Base-by-base conservation (phyloP, 2,113 vertebrate genomes). In the Lucifuga dentata region DNA sequence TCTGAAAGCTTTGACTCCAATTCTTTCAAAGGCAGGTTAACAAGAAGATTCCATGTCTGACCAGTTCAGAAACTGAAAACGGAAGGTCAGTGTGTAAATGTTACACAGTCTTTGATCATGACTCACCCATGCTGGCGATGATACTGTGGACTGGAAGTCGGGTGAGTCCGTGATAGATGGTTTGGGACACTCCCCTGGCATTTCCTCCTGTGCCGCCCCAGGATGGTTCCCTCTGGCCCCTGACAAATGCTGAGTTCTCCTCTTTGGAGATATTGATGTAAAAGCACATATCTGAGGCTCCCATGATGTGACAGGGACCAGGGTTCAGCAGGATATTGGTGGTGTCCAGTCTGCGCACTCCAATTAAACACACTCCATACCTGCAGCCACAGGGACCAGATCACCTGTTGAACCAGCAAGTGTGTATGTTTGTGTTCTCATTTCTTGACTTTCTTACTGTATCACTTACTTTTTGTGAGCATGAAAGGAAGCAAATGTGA, bases 251-350 rank as follows among this genome's bases (percentile, higher is more conserved):
- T 0, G 94, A 95, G 86, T 95, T 95, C 76, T 95, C 94, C 76
- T 95, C 94, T 80, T 95, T 95, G 58, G 94, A 94, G 78, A 95
- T 93, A 67, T 94, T 94, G 83, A 95, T 94, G 88, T 95, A 95
- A 80, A 93, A 95, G 81, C 94, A 95, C 11, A 76, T 94, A 83
- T 95, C 94, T 0, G 92, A 92, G 15, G 86, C 79, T 7, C 92
- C 88, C 93, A 95, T 94, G 76, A 94, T 95, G 86, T 95, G 93
- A 40, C 92, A 93, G 8, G 93, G 93, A 0, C 94, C 93, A 0
- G 93, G 94, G 77, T 94, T 94, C 38, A 95, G 76, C 51, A 95
- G 85, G 85, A 95, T 95, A 73, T 93, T 94, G 63, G 84, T 82
- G 41, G 91, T 95, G 71, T 94, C 93, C 57, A 93, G 79, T 57